Evolutionary conservation across 2,888 invertebrate species (phyloP).

Genomic region (Pollenia angustigena): DNA sequence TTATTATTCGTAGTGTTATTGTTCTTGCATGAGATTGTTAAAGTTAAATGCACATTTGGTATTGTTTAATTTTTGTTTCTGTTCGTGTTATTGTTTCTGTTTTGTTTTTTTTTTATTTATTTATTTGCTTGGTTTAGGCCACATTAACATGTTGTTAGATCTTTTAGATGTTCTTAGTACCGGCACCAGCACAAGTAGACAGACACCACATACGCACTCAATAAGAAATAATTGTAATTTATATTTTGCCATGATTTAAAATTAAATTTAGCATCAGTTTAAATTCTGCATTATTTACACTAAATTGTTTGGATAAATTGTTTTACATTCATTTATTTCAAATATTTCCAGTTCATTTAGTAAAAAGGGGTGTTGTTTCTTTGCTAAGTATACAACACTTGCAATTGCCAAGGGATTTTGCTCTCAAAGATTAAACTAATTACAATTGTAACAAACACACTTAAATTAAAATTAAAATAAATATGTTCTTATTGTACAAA

Average conservation of each 20-base stretch:
- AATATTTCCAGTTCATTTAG: conserved; percentile 43
- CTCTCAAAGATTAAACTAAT: conserved; percentile 4
- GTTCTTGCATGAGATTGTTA: conserved; percentile 31
- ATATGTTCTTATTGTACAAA: neutral
- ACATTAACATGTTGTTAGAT: conserved; percentile 56
- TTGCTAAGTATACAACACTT: neutral
- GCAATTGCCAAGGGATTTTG: neutral
- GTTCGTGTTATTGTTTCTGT: neutral
- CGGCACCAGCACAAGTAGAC: neutral
- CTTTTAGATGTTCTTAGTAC: conserved; percentile 17
- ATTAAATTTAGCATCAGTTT: conserved; percentile 52
- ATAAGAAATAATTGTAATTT: conserved; percentile 60
- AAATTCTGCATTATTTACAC: conserved; percentile 38
- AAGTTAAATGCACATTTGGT: conserved; percentile 63
- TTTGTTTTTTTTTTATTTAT: neutral
- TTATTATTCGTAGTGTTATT: conserved; percentile 34
- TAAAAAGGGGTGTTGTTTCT: neutral
- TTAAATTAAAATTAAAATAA: neutral
- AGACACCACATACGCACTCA: conserved; percentile 25
- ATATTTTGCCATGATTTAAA: conserved; percentile 49
- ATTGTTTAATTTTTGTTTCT: conserved; percentile 25
- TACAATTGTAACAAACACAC: neutral
- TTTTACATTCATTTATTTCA: conserved; percentile 24
- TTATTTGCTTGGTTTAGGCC: conserved; percentile 26
- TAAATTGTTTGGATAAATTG: conserved; percentile 41